Evolutionary conservation across 2,888 invertebrate species (phyloP).

Genomic region (Tiliacea citrago): DNA sequence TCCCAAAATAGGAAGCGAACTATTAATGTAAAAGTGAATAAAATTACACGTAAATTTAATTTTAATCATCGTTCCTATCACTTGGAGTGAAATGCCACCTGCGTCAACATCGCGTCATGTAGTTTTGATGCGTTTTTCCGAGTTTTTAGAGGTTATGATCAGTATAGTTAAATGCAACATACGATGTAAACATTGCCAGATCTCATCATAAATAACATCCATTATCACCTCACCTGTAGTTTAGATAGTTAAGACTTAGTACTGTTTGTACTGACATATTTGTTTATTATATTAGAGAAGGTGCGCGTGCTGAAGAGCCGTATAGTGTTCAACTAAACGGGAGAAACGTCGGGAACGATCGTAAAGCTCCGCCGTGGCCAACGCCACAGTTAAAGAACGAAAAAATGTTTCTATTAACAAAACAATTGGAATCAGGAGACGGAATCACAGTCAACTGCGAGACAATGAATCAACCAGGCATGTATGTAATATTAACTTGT

Average conservation of each 20-base stretch:
- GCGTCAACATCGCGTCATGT: conserved; percentile 39
- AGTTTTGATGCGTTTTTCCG: conserved; percentile 20
- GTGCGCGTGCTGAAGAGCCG: conserved; percentile 69
- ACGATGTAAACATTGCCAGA: conserved; percentile 42
- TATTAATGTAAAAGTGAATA: conserved; percentile 17
- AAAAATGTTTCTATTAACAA: conserved; percentile 80
- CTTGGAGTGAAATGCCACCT: conserved; percentile 35
- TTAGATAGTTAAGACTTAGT: neutral
- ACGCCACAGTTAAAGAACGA: conserved; percentile 68
- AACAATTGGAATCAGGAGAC: conserved; percentile 70
- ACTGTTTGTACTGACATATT: conserved; percentile 24
- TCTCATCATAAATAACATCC: conserved; percentile 14
- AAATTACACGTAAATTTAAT: conserved; percentile 13
- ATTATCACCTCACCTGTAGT: conserved; percentile 8
- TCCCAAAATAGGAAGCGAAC: neutral
- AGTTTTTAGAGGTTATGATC: conserved; percentile 37
- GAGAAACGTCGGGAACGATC: conserved; percentile 68
- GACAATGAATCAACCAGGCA: conserved; percentile 59
- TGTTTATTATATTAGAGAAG: conserved; percentile 65
- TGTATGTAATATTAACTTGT: conserved; percentile 62
- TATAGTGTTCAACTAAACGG: conserved; percentile 75
- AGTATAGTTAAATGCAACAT: conserved; percentile 4
- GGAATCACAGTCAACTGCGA: conserved; percentile 69
- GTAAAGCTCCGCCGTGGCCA: conserved; percentile 75
- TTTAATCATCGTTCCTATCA: conserved; percentile 1